Evolutionary conservation across 1,140 invertebrate genomes (phyloP), one percentile per base, ranked within the genome.

Genomic region (Bathynomus jamesi): DNA sequence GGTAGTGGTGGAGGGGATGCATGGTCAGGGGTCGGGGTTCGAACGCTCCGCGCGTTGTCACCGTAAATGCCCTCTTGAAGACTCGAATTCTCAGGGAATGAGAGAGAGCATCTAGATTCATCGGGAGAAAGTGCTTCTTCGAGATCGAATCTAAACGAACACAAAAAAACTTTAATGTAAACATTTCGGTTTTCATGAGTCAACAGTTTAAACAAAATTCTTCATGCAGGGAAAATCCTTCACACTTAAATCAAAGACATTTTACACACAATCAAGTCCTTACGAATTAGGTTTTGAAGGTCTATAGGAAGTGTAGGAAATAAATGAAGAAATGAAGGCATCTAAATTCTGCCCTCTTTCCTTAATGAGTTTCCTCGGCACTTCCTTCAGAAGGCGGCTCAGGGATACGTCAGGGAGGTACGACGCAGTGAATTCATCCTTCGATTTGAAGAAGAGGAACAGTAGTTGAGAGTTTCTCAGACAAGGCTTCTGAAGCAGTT

Each of bases 311-410:
- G 72, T 71, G 83, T 10, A 82, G 90, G 0, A 90, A 92, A 3
- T 85, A 82, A 30, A 92, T 79, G 77, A 92, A 90, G 10, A 86
- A 87, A 95, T 85, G 76, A 94, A 94, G 61, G 86, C 85, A 75
- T 94, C 91, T 65, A 94, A 82, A 84, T 93, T 88, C 78, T 94
- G 92, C 3, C 92, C 92, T 78, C 89, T 89, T 81, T 94, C 92
- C 81, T 93, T 93, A n/a, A 90, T 83, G 64, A 94, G 79, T 78
- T 89, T 90, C 73, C 90, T 87, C 0, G 90, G 74, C 81, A 90
- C 81, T 85, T 89, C 83, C 84, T 89, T 83, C 21, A 87, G 81
- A 77, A 87, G 83, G 78, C 83, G 84, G 78, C 86, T 85, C 40
- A 88, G 78, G 32, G 91, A 85, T 72, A 86, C 81, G 67, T 85